A percentile compares a stretch with the other conserved stretches of the same genome.
phyloP scores from a whole-genome alignment of 2,113 vertebrate genomes.

The Bubalus kerabau region DNA sequence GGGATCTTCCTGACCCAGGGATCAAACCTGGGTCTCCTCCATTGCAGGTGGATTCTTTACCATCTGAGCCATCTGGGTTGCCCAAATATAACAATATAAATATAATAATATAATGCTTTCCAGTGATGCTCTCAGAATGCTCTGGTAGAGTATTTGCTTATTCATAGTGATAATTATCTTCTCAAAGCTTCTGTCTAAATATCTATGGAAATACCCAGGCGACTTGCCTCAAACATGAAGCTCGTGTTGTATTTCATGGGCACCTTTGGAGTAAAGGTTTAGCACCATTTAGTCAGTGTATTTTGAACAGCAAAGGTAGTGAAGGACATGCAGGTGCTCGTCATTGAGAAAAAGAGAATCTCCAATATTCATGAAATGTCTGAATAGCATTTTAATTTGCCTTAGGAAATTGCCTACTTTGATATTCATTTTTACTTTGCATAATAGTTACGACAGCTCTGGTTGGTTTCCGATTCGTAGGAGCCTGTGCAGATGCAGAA shows the following conservation, averaged over 20 bases:
- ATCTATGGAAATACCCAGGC: not conserved
- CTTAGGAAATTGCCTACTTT: slow-evolving; percentile 73
- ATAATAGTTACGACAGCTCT: slow-evolving; percentile 63
- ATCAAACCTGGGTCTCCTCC: not conserved
- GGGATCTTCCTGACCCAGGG: not conserved
- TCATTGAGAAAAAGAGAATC: slow-evolving; percentile 65
- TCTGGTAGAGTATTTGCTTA: not conserved
- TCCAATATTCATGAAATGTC: slow-evolving; percentile 74
- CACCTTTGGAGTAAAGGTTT: slow-evolving; percentile 43
- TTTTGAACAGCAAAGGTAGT: slow-evolving; percentile 40
- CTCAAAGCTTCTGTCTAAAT: not conserved
- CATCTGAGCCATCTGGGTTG: not conserved
- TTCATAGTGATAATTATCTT: not conserved
- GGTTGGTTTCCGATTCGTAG: slow-evolving; percentile 59
- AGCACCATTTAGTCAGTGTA: slow-evolving; percentile 37
- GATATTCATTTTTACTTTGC: slow-evolving; percentile 76
- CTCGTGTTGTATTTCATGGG: not conserved
- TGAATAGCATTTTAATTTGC: slow-evolving; percentile 78
- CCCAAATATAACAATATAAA: not conserved
- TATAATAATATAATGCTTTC: not conserved
- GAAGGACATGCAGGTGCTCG: slow-evolving; percentile 68
- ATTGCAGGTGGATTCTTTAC: not conserved
- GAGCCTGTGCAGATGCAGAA: slow-evolving; percentile 53
- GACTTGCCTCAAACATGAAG: not conserved
- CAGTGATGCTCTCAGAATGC: not conserved